A percentile compares a stretch with the other conserved stretches of the same genome.
phyloP scores from a whole-genome alignment of 2,888 invertebrate genomes.

The Habroteleia sp. region DNA sequence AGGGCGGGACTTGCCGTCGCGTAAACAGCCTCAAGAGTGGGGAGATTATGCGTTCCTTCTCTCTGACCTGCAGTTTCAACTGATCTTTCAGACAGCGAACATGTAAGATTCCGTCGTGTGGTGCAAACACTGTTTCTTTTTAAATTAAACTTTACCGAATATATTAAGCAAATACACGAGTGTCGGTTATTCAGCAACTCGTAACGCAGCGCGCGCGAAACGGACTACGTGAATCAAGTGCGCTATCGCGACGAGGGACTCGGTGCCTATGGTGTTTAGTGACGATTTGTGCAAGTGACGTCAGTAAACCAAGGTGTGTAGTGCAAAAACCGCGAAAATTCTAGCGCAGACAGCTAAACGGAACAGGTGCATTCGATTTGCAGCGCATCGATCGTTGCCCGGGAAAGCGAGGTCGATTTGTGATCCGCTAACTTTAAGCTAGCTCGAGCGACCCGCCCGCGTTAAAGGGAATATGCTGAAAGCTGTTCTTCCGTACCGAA shows the following conservation, averaged over 20 bases:
- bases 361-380: slow-evolving; percentile 44
- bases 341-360: neutral
- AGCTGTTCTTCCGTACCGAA: slow-evolving; percentile 46
- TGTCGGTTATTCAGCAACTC: neutral
- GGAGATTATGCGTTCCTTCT: slow-evolving; percentile 37
- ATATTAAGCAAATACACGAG: neutral
- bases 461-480: slow-evolving; percentile 66
- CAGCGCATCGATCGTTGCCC: slow-evolving; percentile 64
- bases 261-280: slow-evolving; percentile 6
- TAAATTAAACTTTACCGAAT: slow-evolving; percentile 1
- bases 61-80: slow-evolving; percentile 56
- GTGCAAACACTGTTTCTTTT: slow-evolving; percentile 5
- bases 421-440: slow-evolving; percentile 65
- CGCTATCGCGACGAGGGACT: neutral
- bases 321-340: slow-evolving; percentile 11
- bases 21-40: slow-evolving; percentile 38
- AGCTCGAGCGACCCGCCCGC: slow-evolving; percentile 63
- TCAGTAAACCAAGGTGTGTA: slow-evolving; percentile 29
- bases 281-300: slow-evolving; percentile 34
- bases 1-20: slow-evolving; percentile 28
- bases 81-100: slow-evolving; percentile 47
- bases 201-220: slow-evolving; percentile 1
- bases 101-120: slow-evolving; percentile 31
- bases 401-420: slow-evolving; percentile 62
- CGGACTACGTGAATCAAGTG: neutral